Conservation (phyloP, 2,797 vertebrate species). For the Psittacula echo region DNA sequence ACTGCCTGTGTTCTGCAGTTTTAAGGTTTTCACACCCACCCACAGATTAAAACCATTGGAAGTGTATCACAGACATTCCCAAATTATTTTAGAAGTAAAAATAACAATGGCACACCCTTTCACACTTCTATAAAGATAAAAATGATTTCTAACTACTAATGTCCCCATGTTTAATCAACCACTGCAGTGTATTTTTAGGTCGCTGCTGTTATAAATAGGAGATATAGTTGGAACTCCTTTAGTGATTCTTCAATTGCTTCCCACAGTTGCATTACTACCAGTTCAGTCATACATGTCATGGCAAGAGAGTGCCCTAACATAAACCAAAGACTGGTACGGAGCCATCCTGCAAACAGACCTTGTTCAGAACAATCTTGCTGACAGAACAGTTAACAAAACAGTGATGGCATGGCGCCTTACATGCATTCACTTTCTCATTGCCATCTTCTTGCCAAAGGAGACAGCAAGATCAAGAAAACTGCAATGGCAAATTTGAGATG, state of each 20-base stretch:
- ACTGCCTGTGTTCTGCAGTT: not conserved
- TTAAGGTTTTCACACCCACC: not conserved
- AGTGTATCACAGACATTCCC: not conserved
- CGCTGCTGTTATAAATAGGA: slow-evolving; percentile 14
- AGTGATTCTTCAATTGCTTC: not conserved
- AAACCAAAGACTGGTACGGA: slow-evolving; percentile 45
- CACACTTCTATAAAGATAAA: not conserved
- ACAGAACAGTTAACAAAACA: slow-evolving; percentile 32
- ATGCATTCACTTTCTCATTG: not conserved
- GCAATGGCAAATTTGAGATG: not conserved
- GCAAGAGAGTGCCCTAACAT: not conserved
- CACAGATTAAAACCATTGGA: not conserved
- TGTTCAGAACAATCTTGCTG: not conserved
- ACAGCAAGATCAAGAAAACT: not conserved
- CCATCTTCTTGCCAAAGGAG: not conserved
- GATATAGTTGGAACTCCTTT: not conserved
- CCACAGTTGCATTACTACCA: not conserved
- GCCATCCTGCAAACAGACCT: slow-evolving; percentile 24
- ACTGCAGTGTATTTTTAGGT: slow-evolving; percentile 38
- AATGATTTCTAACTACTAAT: not conserved
- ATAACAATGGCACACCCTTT: not conserved
- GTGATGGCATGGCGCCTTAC: not conserved
- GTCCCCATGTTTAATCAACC: not conserved
- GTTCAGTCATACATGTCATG: not conserved
- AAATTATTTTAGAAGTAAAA: not conserved